Evolutionary conservation across 2,888 invertebrate genomes (phyloP), one percentile per base, ranked within the genome.

Genomic region (Parasteatoda lunata): DNA sequence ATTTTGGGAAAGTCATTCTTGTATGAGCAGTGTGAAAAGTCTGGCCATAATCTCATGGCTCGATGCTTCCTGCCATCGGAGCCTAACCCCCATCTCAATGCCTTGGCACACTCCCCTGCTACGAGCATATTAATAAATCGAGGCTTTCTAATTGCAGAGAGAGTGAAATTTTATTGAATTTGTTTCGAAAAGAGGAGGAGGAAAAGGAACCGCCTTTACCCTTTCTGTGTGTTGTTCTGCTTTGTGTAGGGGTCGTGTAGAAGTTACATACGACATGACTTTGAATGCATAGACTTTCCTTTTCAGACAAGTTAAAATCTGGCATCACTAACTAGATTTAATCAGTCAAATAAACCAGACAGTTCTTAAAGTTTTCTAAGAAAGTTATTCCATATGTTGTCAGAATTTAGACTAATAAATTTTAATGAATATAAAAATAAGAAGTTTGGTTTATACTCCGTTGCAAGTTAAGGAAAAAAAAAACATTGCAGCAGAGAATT

Each of bases 91-190:
- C 9, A 11, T 79, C 79, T 70, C 71, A 9, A 71, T 30, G 30
- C 13, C 76, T 30, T 13, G 49, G 47, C 54, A 15, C 51, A 47
- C 9, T 30, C 48, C 49, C 47, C 70, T 70, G 48, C 5, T 7
- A 11, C 48, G 8, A 49, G 80, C 65, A 66, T 73, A 72, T 80
- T 80, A 80, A 80, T 73, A 72, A 80, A 80, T 80, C 79, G 72
- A 66, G 72, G 66, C 47, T 65, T 72, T 80, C 65, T 80, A 80
- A 80, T 80, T 80, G 72, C 72, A 51, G 45, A 45, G 65, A 72
- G 65, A 72, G 65, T 72, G 80, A 72, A 72, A 72, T 80, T 72
- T 73, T 80, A 80, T 80, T 80, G 66, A 72, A 72, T 80, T 80
- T 80, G 72, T 11, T 13, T 52, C 51, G 54, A 3, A 8, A 11